Conservation (phyloP, 2,888 invertebrate species). For the Taenaris catops region DNA sequence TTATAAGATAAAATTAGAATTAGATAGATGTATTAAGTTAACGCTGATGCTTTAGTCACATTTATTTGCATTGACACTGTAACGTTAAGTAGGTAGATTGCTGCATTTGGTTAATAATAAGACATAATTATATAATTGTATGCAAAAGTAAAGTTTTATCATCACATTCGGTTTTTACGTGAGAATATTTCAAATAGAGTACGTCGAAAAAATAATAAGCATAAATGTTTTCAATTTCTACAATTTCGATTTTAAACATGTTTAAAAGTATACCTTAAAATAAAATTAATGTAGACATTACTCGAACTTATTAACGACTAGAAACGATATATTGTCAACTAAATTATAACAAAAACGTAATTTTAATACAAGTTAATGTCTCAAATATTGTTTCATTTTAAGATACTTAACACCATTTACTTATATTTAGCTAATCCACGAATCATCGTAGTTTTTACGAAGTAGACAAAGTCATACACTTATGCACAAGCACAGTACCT, state of each 20-base stretch:
- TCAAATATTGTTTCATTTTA: constrained; percentile 26
- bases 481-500: constrained; percentile 17
- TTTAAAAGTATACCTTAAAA: constrained; percentile 5
- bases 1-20: constrained; percentile 46
- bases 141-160: too few species aligned
- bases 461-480: constrained; percentile 14
- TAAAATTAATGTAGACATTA: constrained; percentile 11
- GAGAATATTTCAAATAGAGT: too few species aligned
- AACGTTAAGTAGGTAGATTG: constrained; percentile 27
- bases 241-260: too few species aligned
- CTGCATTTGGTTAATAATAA: constrained; percentile 28
- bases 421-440: constrained; percentile 16
- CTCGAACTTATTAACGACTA: constrained; percentile 8
- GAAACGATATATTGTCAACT: constrained; percentile 23
- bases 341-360: constrained; percentile 38
- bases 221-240: too few species aligned
- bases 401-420: constrained; percentile 14
- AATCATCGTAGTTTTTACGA: constrained; percentile 14
- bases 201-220: too few species aligned
- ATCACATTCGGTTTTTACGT: too few species aligned
- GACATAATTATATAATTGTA: too few species aligned
- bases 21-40: constrained; percentile 56
- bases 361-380: constrained; percentile 66
- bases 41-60: constrained; percentile 50
- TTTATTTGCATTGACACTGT: constrained; percentile 37